phyloP scores from a whole-genome alignment of 2,797 vertebrate genomes.

The Xiphophorus birchmanni region DNA sequence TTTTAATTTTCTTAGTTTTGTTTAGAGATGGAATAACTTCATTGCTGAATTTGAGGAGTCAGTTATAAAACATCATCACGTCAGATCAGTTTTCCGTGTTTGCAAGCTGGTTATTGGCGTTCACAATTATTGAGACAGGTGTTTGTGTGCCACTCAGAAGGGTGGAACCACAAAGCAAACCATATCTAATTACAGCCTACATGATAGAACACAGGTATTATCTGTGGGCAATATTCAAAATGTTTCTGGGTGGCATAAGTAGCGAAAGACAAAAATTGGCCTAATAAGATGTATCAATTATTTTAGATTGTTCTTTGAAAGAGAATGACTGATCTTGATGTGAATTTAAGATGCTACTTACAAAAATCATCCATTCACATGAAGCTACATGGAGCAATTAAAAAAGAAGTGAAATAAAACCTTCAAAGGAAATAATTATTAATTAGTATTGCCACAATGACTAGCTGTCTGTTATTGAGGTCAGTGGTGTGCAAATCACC shows the following conservation, averaged over 20 bases:
- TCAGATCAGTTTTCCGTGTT: not conserved
- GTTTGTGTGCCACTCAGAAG: not conserved
- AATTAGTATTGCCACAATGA: constrained; percentile 44
- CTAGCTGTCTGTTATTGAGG: constrained; percentile 30
- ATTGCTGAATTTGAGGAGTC: not conserved
- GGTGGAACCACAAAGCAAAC: not conserved
- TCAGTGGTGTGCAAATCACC: constrained; percentile 55
- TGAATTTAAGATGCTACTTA: not conserved
- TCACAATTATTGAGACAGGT: not conserved
- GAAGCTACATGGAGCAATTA: not conserved
- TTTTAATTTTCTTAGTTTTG: not conserved
- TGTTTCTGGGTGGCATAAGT: not conserved
- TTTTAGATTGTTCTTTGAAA: not conserved
- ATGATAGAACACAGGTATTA: not conserved
- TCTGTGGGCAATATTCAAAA: not conserved
- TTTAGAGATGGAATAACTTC: not conserved
- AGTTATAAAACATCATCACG: not conserved
- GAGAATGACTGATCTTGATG: not conserved
- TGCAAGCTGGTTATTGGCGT: not conserved
- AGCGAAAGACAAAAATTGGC: not conserved
- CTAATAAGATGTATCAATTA: not conserved
- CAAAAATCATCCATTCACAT: not conserved
- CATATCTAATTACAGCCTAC: not conserved
- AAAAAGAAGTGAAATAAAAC: not conserved
- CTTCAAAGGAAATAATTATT: constrained; percentile 15